Conservation (phyloP, 37 sponge, comb jelly and placozoan genomes). For the Halisarca cf. caerulea region DNA sequence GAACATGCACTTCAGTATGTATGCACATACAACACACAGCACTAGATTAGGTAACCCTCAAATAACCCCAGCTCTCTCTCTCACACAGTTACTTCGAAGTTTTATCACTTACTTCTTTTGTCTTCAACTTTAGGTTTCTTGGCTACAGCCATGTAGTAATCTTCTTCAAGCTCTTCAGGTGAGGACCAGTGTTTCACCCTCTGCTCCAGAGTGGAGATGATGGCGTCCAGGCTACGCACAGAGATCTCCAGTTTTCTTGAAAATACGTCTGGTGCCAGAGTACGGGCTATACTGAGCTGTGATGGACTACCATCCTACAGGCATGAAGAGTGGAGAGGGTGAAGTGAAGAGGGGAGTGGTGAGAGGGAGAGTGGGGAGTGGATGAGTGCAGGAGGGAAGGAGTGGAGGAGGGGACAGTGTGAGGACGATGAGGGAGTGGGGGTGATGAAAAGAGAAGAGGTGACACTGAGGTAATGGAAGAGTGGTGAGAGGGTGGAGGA, state of each 20-base stretch:
- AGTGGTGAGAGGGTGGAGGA: too few relatives aligned
- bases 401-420: neutral
- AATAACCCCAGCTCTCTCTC: too few relatives aligned
- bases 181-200: slow-evolving; percentile 10
- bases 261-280: slow-evolving; percentile 11
- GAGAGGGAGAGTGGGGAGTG: too few relatives aligned
- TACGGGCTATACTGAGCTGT: neutral
- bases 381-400: too few relatives aligned
- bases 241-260: neutral
- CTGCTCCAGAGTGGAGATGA: neutral
- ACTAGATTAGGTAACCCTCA: too few relatives aligned
- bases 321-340: neutral
- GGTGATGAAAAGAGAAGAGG: too few relatives aligned
- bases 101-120: slow-evolving; percentile 21
- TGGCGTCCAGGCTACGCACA: neutral
- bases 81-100: too few relatives aligned
- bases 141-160: slow-evolving; percentile 22
- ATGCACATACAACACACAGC: too few relatives aligned
- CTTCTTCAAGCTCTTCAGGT: slow-evolving; percentile 15
- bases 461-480: too few relatives aligned
- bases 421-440: slow-evolving; percentile 14
- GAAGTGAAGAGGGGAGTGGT: too few relatives aligned
- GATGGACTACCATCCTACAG: slow-evolving; percentile 13
- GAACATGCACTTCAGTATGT: too few relatives aligned
- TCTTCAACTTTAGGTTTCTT: slow-evolving; percentile 16